These are phyloP conservation scores for Squalus acanthias DNA, from an alignment of 2,797 vertebrate genomes.

Conservation along the genomic window DNA sequence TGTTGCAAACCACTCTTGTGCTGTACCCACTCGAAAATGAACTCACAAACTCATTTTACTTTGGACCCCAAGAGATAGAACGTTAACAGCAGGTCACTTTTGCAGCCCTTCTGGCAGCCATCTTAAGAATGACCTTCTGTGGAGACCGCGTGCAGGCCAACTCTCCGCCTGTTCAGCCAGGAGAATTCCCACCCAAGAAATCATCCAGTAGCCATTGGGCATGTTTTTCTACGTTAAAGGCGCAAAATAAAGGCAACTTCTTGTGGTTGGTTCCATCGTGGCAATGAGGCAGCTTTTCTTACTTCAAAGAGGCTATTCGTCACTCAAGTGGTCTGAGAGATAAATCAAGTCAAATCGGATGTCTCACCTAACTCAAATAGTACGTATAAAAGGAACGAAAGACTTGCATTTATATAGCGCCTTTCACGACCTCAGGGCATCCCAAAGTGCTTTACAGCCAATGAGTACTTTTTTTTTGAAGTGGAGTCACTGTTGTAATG, in stretches of 20 bases:
- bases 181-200: background rate
- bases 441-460: too few species aligned
- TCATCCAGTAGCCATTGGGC: background rate
- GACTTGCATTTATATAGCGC: too few species aligned
- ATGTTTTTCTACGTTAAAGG: background rate
- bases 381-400: background rate
- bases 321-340: background rate
- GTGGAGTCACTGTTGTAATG: too few species aligned
- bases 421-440: too few species aligned
- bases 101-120: background rate
- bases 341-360: background rate
- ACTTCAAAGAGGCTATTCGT: background rate
- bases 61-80: background rate
- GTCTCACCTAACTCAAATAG: background rate
- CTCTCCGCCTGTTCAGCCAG: background rate
- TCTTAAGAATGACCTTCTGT: background rate
- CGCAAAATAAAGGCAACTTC: background rate
- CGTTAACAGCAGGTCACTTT: background rate
- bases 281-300: background rate
- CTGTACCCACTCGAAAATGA: background rate
- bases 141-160: background rate
- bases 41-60: background rate
- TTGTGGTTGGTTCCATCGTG: background rate
- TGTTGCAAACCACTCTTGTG: background rate
- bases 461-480: too few species aligned